Evolutionary conservation across 2,113 vertebrate genomes (phyloP).

Genomic region (Ageneiosus marmoratus): DNA sequence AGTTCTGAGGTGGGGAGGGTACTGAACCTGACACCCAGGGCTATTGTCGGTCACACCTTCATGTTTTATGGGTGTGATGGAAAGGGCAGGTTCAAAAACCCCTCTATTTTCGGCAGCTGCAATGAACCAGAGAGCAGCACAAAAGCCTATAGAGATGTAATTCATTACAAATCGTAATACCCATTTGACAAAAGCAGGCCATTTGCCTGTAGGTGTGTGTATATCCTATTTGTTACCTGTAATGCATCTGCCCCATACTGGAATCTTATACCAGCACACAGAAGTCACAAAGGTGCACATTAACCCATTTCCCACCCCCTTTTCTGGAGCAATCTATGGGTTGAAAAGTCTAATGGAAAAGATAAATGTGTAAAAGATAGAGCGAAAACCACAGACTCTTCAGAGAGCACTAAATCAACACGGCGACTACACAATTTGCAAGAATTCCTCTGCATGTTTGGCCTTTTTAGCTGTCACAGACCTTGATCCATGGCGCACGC

Average conservation of each 20-base stretch:
- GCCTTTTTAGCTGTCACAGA: conserved; percentile 33
- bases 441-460: conserved; percentile 30
- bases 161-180: conserved; percentile 37
- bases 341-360: conserved; percentile 15
- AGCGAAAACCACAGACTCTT: conserved; percentile 10
- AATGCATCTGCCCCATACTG: conserved; percentile 21
- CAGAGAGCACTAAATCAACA: conserved; percentile 36
- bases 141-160: conserved; percentile 34
- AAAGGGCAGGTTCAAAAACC: conserved; percentile 3
- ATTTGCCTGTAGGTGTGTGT: not conserved
- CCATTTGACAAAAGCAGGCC: conserved; percentile 23
- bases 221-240: not conserved
- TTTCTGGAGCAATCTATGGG: not conserved
- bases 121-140: conserved; percentile 21
- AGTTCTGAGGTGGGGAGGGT: conserved; percentile 22
- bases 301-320: not conserved
- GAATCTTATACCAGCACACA: conserved; percentile 24
- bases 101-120: conserved; percentile 42
- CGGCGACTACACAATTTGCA: conserved; percentile 31
- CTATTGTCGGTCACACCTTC: conserved; percentile 49
- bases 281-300: conserved; percentile 1
- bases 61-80: conserved; percentile 34
- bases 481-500: conserved; percentile 27
- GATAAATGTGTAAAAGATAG: conserved; percentile 26
- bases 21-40: conserved; percentile 46